Conservation (phyloP, 1,140 invertebrate species). For the Macrobrachium rosenbergii region DNA sequence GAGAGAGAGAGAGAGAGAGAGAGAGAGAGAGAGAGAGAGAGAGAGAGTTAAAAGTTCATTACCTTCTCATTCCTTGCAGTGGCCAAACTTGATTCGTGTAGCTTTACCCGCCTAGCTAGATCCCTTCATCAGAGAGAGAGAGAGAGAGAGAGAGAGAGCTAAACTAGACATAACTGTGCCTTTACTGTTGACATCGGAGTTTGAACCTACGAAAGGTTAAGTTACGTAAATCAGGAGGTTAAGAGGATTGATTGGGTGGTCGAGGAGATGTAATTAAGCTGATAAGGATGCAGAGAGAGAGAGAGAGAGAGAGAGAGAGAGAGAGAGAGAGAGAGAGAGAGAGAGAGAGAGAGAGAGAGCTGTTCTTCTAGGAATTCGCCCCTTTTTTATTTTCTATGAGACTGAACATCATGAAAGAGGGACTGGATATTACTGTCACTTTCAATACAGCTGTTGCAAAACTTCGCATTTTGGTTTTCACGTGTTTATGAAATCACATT, state of each 20-base stretch:
- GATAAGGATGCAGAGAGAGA: slow-evolving; percentile 17
- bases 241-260: background rate
- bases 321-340: slow-evolving; percentile 7
- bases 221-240: background rate
- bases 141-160: slow-evolving; percentile 22
- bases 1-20: slow-evolving; percentile 27
- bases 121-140: background rate
- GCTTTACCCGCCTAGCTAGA: too few relatives aligned
- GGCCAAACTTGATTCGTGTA: too few relatives aligned
- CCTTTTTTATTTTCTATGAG: too few relatives aligned
- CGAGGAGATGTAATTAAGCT: background rate
- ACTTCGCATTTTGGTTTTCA: too few relatives aligned
- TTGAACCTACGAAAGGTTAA: background rate
- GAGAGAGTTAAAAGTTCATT: background rate
- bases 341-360: background rate
- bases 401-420: too few relatives aligned
- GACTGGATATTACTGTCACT: too few relatives aligned
- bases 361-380: background rate
- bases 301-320: slow-evolving; percentile 12
- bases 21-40: slow-evolving; percentile 12
- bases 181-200: too few relatives aligned
- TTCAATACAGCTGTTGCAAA: too few relatives aligned
- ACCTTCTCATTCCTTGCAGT: background rate
- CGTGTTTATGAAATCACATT: too few relatives aligned
- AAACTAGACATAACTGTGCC: background rate